Evolutionary conservation across 2,797 vertebrate genomes (phyloP).

Genomic region (Cottoperca gobio): DNA sequence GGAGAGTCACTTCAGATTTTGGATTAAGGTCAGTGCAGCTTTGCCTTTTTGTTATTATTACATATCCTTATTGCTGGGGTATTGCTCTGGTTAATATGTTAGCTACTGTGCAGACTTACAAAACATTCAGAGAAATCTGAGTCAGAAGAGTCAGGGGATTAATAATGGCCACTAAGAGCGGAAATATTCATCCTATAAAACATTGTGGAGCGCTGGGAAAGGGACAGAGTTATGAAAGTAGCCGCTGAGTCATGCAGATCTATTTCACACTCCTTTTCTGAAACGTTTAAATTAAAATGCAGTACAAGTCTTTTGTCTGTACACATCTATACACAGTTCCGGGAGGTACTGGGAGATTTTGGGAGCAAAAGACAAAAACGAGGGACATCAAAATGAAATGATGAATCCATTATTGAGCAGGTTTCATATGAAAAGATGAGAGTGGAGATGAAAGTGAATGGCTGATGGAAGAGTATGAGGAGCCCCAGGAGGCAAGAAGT

Average conservation of each 20-base stretch:
- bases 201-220: conserved; percentile 3
- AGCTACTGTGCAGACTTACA: neutral
- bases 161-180: conserved; percentile 26
- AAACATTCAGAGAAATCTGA: conserved; percentile 39
- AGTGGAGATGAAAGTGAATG: conserved; percentile 66
- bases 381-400: conserved; percentile 68
- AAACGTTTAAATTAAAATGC: conserved; percentile 36
- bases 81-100: conserved; percentile 1
- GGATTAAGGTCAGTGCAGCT: conserved; percentile 25
- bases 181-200: conserved; percentile 22
- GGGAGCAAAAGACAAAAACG: conserved; percentile 52
- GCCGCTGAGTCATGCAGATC: conserved; percentile 40
- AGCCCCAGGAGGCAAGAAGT: conserved; percentile 42
- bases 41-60: conserved; percentile 2
- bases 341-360: conserved; percentile 36
- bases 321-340: conserved; percentile 23
- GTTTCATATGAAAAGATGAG: conserved; percentile 56
- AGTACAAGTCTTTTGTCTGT: conserved; percentile 22
- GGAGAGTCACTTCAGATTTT: conserved; percentile 9
- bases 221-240: conserved; percentile 30
- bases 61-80: neutral
- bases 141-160: conserved; percentile 20
- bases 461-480: conserved; percentile 48
- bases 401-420: conserved; percentile 70
- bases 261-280: conserved; percentile 21